phyloP scores from a whole-genome alignment of 2,113 vertebrate species.

The Hydropotes inermis region DNA sequence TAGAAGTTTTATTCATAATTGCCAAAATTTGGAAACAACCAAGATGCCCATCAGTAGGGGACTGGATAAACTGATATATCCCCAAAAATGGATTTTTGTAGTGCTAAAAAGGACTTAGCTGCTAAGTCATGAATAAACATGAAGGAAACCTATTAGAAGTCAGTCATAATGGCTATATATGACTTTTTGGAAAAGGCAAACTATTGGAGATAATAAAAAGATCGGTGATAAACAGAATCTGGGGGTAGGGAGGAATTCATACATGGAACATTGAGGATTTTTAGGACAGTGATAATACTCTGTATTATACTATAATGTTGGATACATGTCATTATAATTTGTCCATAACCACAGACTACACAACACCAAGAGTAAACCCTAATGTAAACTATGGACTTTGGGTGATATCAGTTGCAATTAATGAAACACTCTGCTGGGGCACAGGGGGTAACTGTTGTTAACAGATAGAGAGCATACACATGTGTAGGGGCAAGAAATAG shows the following conservation, averaged over 20 bases:
- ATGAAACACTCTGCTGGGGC: background rate
- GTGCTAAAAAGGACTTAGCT: background rate
- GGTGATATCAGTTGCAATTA: background rate
- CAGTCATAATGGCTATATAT: background rate
- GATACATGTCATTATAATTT: background rate
- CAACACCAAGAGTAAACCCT: background rate
- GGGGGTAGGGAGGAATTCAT: background rate
- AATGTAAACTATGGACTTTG: background rate
- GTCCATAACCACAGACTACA: background rate
- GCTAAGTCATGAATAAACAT: background rate
- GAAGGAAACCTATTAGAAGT: background rate
- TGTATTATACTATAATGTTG: background rate
- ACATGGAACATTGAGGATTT: background rate
- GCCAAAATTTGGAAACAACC: background rate
- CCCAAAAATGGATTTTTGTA: background rate
- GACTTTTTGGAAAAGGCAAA: background rate
- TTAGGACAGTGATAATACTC: background rate
- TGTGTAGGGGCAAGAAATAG: background rate
- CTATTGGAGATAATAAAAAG: background rate
- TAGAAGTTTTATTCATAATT: background rate
- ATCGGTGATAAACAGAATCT: background rate
- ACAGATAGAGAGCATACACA: background rate
- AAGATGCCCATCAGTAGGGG: background rate
- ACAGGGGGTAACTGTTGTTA: background rate
- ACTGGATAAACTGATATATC: background rate